Evolutionary conservation across 2,113 vertebrate species (phyloP).

Genomic region (Probosciger aterrimus): DNA sequence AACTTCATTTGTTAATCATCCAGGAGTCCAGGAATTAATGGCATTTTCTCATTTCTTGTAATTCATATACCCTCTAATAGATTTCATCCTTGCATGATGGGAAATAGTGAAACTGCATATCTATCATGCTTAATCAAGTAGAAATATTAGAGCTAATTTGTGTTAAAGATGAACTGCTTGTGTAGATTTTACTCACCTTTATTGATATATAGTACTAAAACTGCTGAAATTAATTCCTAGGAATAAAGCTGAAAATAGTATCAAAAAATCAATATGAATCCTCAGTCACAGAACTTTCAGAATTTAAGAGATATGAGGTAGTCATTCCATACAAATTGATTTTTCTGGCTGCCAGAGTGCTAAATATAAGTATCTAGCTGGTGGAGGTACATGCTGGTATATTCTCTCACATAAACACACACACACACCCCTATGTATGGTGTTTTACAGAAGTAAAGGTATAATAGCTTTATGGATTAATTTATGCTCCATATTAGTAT

Average conservation of each 20-base stretch:
- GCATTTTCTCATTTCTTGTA: conserved; percentile 36
- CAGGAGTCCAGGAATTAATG: not conserved
- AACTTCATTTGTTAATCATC: not conserved
- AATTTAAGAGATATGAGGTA: conserved; percentile 44
- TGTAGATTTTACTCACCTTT: conserved; percentile 44
- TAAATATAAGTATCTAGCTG: not conserved
- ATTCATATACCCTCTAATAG: conserved; percentile 12
- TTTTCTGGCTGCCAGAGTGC: not conserved
- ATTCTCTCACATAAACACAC: not conserved
- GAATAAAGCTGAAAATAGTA: conserved; percentile 46
- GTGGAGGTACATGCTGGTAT: not conserved
- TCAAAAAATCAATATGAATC: conserved; percentile 58
- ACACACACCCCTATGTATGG: not conserved
- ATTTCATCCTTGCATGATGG: not conserved
- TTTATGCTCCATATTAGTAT: not conserved
- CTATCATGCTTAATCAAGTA: conserved; percentile 54
- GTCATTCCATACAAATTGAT: conserved; percentile 30
- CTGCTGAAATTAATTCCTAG: conserved; percentile 43
- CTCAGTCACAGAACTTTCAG: not conserved
- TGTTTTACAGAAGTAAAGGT: not conserved
- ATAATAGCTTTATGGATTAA: not conserved
- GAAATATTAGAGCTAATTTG: conserved; percentile 54
- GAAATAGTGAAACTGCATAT: not conserved
- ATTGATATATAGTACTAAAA: conserved; percentile 10
- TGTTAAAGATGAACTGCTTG: conserved; percentile 39